Base-by-base conservation (phyloP, 2,113 vertebrate genomes). In the Notothenia coriiceps region DNA sequence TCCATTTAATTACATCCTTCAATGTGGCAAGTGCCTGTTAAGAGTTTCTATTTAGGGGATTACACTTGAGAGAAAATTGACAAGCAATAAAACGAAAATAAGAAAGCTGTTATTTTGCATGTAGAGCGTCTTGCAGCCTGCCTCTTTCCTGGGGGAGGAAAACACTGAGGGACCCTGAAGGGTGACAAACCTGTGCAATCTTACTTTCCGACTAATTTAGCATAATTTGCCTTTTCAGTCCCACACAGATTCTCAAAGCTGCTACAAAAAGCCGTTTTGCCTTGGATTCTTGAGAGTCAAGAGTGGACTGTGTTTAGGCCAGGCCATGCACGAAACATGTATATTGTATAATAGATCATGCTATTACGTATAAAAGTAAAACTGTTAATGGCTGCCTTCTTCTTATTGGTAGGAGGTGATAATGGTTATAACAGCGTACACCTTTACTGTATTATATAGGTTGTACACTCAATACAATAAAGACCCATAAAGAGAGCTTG, bases 1-100 rank as follows among this genome's bases (percentile, higher is more conserved):
- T 80, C 74, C 69, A 77, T 80, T 88, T 81, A 81, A 89, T 87
- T 85, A 85, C 80, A 87, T 76, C 80, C 77, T 85, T 88, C 77
- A 87, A 81, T 73, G 79, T 83, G 82, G 63, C 79, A 85, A 73
- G 49, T 47, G 79, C 61, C 73, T 75, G 72, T 78, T 85, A 67
- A 72, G 70, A 76, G 79, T 66, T 77, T 66, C 77, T 66, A 56
- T 80, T 70, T 57, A 72, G 10, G 59, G 69, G 49, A 79, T 78
- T 70, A 71, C 79, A 68, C 76, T 57, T 33, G 65, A 57, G 80
- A 74, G 73, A 61, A 67, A 65, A 72, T 62, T 78, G 80, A 83
- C 73, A 74, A 50, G 66, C 66, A 75, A 68, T 78, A 69, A 83
- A 68, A 70, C 57, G 63, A 70, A 80, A 81, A 85, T 75, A 56